Base-by-base conservation (phyloP, 2,797 vertebrate species). In the Petrocephalus schoutedeni region DNA sequence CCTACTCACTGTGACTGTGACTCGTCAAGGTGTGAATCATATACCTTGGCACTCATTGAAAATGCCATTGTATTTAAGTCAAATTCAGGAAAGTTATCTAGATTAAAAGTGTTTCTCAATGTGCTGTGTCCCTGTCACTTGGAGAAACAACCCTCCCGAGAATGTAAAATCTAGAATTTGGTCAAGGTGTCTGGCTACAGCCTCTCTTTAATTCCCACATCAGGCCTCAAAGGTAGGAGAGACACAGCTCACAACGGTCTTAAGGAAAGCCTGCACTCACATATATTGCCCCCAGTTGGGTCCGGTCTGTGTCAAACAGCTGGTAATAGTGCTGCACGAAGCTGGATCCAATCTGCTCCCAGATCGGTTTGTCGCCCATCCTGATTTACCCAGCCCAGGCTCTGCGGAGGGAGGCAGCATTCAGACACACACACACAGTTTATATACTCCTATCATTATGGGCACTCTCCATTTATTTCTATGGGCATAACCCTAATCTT, bases 261-360 rank as follows among this genome's bases (percentile, higher is more conserved):
- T 74, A 74, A 45, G 71, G 6, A 77, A 45, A 45, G 36, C 14
- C 67, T 82, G 41, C 57, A 97, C 98, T 98, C 92, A 99, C 98
- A 92, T 99, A 99, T 96, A 99, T 97, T 92, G 97, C 96, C 94
- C 97, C 97, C 89, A 99, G 96, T 88, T 97, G 97, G 92, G 96
- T 94, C 96, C 98, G 97, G 94, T 99, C 96, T 54, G 94, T 95
- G 95, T 99, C 98, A 95, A 99, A 99, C 94, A 97, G 93, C 87
- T 97, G 96, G 93, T 99, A 99, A 92, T 99, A 99, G 95, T 99
- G 98, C 91, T 98, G 97, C 94, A 99, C 97, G 88, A 99, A 99
- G 96, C 97, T 97, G 95, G 97, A 97, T 95, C 98, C 98, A 97
- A 99, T 98, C 95, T 98, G 98, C 95, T 99, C 98, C 98, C 98